Conservation (phyloP, 1,140 invertebrate species). For the Eulimnadia texana region DNA sequence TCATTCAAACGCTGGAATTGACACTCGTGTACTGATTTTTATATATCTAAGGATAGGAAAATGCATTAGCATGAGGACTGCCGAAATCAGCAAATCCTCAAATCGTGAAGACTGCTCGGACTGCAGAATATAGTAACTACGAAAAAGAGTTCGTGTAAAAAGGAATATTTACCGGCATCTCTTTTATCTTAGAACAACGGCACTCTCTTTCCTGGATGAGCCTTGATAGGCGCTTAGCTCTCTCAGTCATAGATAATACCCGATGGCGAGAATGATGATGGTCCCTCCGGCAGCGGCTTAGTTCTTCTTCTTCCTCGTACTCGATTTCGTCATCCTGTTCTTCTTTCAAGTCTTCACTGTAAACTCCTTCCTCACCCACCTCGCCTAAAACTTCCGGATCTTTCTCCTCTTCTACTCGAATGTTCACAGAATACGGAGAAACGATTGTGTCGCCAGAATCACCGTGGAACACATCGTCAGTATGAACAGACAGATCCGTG, state of each 20-base stretch:
- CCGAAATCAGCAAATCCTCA: neutral
- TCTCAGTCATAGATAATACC: conserved; percentile 19
- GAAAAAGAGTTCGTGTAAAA: neutral
- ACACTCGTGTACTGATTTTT: too few relatives aligned
- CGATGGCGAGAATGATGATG: neutral
- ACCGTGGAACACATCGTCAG: neutral
- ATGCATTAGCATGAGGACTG: too few relatives aligned
- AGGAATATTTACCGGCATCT: neutral
- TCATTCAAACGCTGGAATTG: too few relatives aligned
- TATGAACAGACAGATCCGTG: neutral
- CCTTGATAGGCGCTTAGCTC: conserved; percentile 22
- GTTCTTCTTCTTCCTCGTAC: neutral
- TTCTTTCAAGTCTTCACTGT: too few relatives aligned
- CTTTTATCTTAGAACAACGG: neutral
- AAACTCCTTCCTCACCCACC: too few relatives aligned
- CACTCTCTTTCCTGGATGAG: conserved; percentile 21
- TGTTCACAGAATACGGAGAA: neutral
- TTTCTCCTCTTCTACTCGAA: conserved; percentile 3
- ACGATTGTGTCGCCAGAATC: neutral
- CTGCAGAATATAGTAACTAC: neutral
- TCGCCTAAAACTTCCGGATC: too few relatives aligned
- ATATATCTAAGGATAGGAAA: too few relatives aligned
- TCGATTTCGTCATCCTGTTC: neutral
- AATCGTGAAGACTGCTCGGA: neutral
- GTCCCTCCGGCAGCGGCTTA: neutral